Percentiles rank a stretch among this genome's conserved stretches.
Conservation (phyloP, 2,113 vertebrate genomes). For the Rhinoptilus africanus region DNA sequence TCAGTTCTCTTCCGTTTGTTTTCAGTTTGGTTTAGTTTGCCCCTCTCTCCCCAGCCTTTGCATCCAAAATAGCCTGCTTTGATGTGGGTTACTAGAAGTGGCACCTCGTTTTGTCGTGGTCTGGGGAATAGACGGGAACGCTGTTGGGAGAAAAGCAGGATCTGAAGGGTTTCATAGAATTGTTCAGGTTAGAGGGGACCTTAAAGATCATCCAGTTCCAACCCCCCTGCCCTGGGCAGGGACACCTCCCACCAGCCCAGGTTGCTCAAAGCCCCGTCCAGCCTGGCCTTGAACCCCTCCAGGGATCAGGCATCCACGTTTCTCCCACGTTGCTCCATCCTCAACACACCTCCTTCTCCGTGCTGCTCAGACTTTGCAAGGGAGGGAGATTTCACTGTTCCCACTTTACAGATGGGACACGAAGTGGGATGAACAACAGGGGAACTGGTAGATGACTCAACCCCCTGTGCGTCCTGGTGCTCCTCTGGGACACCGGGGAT, state of each 20-base stretch:
- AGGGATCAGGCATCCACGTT: no score
- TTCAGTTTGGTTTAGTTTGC: not conserved
- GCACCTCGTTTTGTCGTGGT: not conserved
- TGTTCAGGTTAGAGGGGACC: no score
- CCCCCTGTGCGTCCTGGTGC: not conserved
- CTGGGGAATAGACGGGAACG: not conserved
- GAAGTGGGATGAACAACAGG: not conserved
- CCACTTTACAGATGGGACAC: not conserved
- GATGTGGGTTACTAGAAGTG: not conserved
- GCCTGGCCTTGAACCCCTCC: no score
- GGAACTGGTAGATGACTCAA: not conserved
- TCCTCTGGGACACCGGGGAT: not conserved
- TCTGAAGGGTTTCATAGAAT: not conserved
- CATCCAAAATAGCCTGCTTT: not conserved
- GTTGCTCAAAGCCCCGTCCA: no score
- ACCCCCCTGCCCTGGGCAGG: no score
- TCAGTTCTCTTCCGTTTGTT: not conserved
- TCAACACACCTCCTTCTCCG: fast-evolving
- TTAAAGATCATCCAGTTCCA: no score
- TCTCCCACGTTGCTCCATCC: fast-evolving
- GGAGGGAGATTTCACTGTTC: not conserved
- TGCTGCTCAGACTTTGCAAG: not conserved
- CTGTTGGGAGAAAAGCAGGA: fast-evolving
- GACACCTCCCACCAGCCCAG: no score
- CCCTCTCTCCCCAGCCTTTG: not conserved